phyloP scores from a whole-genome alignment of 2,888 invertebrate species.

The Crossocerus cetratus region DNA sequence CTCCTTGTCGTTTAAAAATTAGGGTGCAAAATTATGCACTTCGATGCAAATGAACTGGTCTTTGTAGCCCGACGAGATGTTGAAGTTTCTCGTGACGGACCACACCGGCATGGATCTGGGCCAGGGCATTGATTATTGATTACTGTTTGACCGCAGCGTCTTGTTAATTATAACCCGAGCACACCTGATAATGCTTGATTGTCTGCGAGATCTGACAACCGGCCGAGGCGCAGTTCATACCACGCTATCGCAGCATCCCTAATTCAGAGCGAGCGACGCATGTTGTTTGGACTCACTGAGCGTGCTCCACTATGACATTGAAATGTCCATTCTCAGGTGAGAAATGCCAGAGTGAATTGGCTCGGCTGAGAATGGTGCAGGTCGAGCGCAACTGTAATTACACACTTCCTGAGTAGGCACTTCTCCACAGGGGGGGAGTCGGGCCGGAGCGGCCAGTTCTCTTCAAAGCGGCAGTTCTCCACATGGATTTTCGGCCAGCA shows the following conservation, averaged over 20 bases:
- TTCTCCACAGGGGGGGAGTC: neutral
- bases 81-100: conserved; percentile 41
- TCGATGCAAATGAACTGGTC: conserved; percentile 26
- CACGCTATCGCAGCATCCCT: conserved; percentile 23
- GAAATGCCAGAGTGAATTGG: too few relatives aligned
- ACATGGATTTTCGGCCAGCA: neutral
- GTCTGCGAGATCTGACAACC: conserved; percentile 61
- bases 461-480: neutral
- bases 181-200: conserved; percentile 58
- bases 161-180: conserved; percentile 61
- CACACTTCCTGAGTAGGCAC: neutral
- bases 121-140: conserved; percentile 61
- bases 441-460: neutral
- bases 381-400: neutral
- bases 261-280: conserved; percentile 38
- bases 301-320: conserved; percentile 22
- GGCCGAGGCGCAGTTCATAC: conserved; percentile 53
- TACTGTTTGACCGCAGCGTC: conserved; percentile 56
- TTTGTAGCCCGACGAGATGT: conserved; percentile 38
- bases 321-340: neutral
- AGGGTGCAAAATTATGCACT: neutral
- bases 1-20: neutral
- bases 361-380: too few relatives aligned
- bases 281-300: conserved; percentile 44
- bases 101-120: conserved; percentile 53